Evolutionary conservation across 2,113 vertebrate genomes (phyloP).

Genomic region (Agelaius tricolor): DNA sequence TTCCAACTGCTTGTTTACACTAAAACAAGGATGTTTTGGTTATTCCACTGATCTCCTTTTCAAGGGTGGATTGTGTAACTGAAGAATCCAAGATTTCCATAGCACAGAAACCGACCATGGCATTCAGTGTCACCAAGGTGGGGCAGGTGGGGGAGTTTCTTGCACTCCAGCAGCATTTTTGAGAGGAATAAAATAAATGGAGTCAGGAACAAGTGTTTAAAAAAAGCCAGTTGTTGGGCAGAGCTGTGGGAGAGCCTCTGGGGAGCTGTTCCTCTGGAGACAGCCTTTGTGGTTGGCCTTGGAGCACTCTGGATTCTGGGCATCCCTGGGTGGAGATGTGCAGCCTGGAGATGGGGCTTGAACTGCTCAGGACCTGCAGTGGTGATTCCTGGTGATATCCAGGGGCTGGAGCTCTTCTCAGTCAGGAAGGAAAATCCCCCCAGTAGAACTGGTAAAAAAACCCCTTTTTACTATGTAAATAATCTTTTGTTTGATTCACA

Average conservation of each 20-base stretch:
- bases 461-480: neutral
- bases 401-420: neutral
- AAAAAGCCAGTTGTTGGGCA: neutral
- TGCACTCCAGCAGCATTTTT: neutral
- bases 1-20: neutral
- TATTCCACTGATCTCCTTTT: neutral
- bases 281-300: neutral
- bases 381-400: neutral
- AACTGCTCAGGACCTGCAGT: neutral
- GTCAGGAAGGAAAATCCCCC: neutral
- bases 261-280: neutral
- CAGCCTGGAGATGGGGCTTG: neutral
- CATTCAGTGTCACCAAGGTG: neutral
- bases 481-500: neutral
- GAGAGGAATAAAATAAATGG: neutral
- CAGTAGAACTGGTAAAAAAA: neutral
- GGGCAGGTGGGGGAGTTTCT: neutral
- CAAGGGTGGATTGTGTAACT: rapidly evolving
- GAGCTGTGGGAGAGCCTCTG: neutral
- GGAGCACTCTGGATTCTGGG: neutral
- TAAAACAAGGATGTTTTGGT: neutral
- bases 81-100: neutral
- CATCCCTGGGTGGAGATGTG: neutral
- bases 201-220: neutral
- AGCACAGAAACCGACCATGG: rapidly evolving